Base-by-base conservation (phyloP, 2,113 vertebrate genomes). In the Hucho hucho region DNA sequence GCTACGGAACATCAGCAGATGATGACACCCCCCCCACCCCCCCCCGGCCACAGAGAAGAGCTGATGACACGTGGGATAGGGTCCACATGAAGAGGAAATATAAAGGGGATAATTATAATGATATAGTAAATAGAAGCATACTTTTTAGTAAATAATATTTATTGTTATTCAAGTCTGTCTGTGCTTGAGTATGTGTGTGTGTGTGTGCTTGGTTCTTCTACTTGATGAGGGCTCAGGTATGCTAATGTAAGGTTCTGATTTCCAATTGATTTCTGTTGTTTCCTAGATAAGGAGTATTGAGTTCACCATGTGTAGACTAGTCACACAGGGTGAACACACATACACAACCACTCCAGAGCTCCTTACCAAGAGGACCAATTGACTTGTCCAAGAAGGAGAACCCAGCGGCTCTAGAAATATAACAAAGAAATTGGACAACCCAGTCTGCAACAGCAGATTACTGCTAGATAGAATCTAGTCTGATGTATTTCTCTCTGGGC, bases 21-120 rank as follows among this genome's bases (percentile, higher is more conserved):
- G 81, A 90, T 90, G 88, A 91, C 86, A 84, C 78, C 88, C 83
- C 88, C 89, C 77, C 71, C 88, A 89, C 81, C 84, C 78, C 88
- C 83, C 88, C 89, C 77, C 71, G 89, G 90, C 81, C 84, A 75
- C 87, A 53, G 80, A 80, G 87, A 81, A 83, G 49, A 69, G 83
- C 85, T 93, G 93, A 93, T 93, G 93, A 89, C 82, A 89, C 89
- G 87, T 92, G 89, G 86, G 87, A 91, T 91, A 88, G 90, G 87
- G 88, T 87, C 86, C 87, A 82, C 87, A 86, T 82, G 90, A 91
- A 77, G 80, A 85, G 82, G 82, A 89, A 87, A 87, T 88, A 88
- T 83, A 92, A 87, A 87, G 87, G 86, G 83, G 83, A 85, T 88
- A 84, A 87, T 92, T 90, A 92, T 89, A 87, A 88, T 89, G 84